A percentile compares a stretch with the other conserved stretches of the same genome.
These are phyloP conservation scores for Diachrysia chrysitis DNA, from an alignment of 2,888 invertebrate species.

Conservation along the genomic window DNA sequence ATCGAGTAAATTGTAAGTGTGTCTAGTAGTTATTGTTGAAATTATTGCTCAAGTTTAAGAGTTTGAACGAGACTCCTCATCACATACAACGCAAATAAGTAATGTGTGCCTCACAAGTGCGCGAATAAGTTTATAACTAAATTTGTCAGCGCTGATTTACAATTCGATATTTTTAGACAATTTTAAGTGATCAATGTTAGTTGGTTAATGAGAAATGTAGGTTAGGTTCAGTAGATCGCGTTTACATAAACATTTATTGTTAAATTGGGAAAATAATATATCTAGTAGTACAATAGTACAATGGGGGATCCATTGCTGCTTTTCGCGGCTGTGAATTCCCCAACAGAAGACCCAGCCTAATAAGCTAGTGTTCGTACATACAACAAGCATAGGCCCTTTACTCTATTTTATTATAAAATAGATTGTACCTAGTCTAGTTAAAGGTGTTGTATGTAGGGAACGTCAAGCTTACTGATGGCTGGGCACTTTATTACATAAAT, in stretches of 20 bases:
- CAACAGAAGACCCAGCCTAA: neutral
- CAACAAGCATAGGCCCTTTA: neutral
- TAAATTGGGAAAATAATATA: constrained; percentile 11
- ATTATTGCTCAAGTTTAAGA: constrained; percentile 33
- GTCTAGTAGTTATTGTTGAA: constrained; percentile 9
- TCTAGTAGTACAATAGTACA: constrained; percentile 7
- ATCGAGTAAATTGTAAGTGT: constrained; percentile 14
- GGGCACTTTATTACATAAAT: neutral
- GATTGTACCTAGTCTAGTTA: constrained; percentile 1
- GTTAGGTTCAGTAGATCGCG: constrained; percentile 20
- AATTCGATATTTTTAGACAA: constrained; percentile 5
- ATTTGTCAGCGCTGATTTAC: constrained; percentile 5
- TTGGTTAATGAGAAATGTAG: constrained; percentile 24
- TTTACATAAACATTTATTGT: constrained; percentile 17
- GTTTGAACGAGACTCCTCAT: neutral
- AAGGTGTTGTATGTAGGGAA: constrained; percentile 1
- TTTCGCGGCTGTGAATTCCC: neutral
- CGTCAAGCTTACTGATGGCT: neutral
- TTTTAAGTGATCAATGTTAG: constrained; percentile 24
- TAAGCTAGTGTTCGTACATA: neutral
- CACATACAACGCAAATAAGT: constrained; percentile 1
- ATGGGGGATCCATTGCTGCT: neutral
- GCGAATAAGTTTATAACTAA: neutral
- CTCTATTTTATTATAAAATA: constrained; percentile 6
- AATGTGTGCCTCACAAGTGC: neutral